Conservation (phyloP, 2,797 vertebrate genomes). For the Aldrovandia affinis region DNA sequence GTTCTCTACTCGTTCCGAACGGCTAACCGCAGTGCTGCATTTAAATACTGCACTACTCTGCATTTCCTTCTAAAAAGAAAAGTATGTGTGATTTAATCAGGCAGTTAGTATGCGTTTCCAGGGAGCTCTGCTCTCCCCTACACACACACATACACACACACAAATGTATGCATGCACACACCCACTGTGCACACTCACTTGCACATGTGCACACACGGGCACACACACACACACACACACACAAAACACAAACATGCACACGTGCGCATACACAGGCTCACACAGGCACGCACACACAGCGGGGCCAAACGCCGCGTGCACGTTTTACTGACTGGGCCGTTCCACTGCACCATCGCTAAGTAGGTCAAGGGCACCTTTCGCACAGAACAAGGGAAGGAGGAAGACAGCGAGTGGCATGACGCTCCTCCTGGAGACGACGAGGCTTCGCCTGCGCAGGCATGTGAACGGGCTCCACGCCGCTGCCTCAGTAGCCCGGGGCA, state of each 20-base stretch:
- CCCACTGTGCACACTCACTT: background rate
- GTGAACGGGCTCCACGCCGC: background rate
- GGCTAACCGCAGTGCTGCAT: background rate
- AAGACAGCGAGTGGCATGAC: background rate
- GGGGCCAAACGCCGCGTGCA: background rate
- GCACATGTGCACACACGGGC: background rate
- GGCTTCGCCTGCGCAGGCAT: background rate
- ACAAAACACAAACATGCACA: background rate
- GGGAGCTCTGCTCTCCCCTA: constrained; percentile 5
- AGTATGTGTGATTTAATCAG: background rate
- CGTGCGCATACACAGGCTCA: constrained; percentile 1
- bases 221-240: background rate
- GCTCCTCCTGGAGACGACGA: background rate
- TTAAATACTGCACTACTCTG: background rate
- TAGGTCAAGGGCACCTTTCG: background rate
- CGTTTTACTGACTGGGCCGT: background rate
- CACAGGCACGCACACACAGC: background rate
- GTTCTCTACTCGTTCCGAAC: background rate
- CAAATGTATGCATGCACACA: too few species aligned
- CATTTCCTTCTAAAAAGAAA: background rate
- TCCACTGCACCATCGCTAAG: background rate
- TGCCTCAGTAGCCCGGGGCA: background rate
- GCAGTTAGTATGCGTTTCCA: background rate
- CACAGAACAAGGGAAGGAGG: background rate
- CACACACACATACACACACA: constrained; percentile 6